Percentiles rank a stretch among this genome's conserved stretches.
These are phyloP conservation scores for Acleris literana DNA, from an alignment of 2,888 invertebrate genomes.

Conservation along the genomic window DNA sequence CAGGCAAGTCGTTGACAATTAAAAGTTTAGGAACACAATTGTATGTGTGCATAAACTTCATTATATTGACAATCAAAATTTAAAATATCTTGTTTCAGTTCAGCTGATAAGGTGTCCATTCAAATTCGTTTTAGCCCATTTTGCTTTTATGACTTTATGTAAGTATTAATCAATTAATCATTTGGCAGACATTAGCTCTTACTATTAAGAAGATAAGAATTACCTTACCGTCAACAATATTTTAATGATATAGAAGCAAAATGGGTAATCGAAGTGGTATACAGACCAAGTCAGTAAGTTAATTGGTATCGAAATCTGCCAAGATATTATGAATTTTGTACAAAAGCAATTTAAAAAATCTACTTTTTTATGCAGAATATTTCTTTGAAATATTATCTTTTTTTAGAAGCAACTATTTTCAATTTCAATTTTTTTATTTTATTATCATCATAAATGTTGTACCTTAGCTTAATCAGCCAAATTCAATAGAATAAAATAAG, in stretches of 20 bases:
- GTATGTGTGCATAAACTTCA: constrained; percentile 65
- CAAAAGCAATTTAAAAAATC: background rate
- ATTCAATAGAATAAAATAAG: no score
- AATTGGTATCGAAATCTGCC: background rate
- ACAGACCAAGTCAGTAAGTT: no score
- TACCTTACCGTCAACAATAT: no score
- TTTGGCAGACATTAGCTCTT: no score
- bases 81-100: constrained; percentile 13
- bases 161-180: no score
- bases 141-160: no score
- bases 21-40: constrained; percentile 64
- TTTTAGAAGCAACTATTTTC: background rate
- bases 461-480: no score
- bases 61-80: constrained; percentile 19
- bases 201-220: no score
- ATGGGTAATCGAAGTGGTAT: no score
- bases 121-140: no score
- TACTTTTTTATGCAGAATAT: constrained; percentile 25
- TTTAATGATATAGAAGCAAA: no score
- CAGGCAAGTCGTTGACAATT: constrained; percentile 87
- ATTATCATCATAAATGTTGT: background rate
- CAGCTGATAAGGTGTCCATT: no score
- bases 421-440: background rate
- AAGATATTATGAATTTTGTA: constrained; percentile 22
- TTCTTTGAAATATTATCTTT: background rate